Percentiles rank a stretch among this genome's conserved stretches.
Evolutionary conservation across 2,888 invertebrate genomes (phyloP).

Genomic region (Arrhopalites spinosus): DNA sequence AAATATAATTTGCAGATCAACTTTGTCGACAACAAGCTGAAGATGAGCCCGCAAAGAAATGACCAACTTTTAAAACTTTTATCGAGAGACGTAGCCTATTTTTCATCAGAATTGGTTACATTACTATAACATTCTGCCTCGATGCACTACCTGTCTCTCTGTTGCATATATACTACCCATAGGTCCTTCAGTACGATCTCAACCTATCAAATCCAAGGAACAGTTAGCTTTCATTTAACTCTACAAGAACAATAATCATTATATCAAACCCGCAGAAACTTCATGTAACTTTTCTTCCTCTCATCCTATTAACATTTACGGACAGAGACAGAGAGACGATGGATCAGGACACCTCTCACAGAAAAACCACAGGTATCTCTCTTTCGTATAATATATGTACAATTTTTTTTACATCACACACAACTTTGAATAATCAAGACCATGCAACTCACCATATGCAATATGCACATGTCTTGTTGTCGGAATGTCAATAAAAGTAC

Average conservation of each 20-base stretch:
- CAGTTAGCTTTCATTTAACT: conserved; percentile 37
- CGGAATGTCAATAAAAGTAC: neutral
- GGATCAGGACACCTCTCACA: neutral
- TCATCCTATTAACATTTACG: neutral
- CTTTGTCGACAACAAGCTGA: neutral
- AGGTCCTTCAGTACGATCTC: neutral
- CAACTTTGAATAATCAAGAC: too few relatives aligned
- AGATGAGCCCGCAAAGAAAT: conserved; percentile 33
- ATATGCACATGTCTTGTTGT: too few relatives aligned
- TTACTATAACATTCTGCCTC: neutral
- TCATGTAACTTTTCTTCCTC: conserved; percentile 2
- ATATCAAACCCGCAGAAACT: conserved; percentile 21
- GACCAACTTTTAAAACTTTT: conserved; percentile 35
- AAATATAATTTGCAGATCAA: neutral
- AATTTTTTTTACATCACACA: neutral
- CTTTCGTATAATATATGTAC: neutral
- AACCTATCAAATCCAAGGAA: conserved; percentile 26
- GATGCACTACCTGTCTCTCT: neutral
- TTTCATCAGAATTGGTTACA: conserved; percentile 11
- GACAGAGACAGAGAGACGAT: neutral
- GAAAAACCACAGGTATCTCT: neutral
- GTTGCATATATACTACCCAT: neutral
- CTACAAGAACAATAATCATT: conserved; percentile 31
- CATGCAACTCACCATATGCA: too few relatives aligned
- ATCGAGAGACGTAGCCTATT: conserved; percentile 18